Conservation (phyloP, 2,888 invertebrate species). For the Cremastobaeus sp. region DNA sequence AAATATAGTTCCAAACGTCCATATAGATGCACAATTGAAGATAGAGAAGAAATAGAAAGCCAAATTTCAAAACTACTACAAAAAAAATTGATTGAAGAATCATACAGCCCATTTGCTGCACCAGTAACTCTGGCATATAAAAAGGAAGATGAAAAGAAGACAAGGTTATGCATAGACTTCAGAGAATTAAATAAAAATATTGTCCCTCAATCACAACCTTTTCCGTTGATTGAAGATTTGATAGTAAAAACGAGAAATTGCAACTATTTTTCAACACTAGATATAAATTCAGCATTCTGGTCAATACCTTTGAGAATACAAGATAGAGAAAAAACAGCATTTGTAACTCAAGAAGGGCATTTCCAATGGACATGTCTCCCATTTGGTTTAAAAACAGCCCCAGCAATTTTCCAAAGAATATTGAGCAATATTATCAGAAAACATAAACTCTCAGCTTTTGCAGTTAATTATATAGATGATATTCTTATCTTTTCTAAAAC, state of each 20-base stretch:
- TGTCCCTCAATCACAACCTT: constrained; percentile 62
- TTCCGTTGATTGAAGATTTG: constrained; percentile 62
- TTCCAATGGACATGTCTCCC: constrained; percentile 53
- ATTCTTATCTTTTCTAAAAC: constrained; percentile 47
- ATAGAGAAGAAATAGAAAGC: constrained; percentile 63
- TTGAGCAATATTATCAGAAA: constrained; percentile 47
- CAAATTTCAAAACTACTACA: constrained; percentile 63
- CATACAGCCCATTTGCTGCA: constrained; percentile 49
- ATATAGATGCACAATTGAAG: constrained; percentile 59
- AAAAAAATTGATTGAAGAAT: constrained; percentile 62
- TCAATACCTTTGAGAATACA: constrained; percentile 58
- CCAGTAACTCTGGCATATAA: constrained; percentile 62
- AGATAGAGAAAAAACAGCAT: constrained; percentile 60
- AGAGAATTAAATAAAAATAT: constrained; percentile 62
- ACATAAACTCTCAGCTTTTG: constrained; percentile 30
- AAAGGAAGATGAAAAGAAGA: constrained; percentile 60
- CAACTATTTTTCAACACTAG: constrained; percentile 51
- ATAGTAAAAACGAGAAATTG: constrained; percentile 53
- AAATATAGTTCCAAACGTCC: constrained; percentile 59
- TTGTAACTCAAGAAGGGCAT: constrained; percentile 39
- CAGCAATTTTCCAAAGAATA: constrained; percentile 58
- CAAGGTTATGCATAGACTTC: constrained; percentile 62
- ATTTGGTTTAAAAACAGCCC: constrained; percentile 54
- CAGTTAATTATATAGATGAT: constrained; percentile 54
- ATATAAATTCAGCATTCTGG: constrained; percentile 66